These are phyloP conservation scores for Salmo trutta DNA, from an alignment of 2,797 vertebrate genomes.

Conservation along the genomic window DNA sequence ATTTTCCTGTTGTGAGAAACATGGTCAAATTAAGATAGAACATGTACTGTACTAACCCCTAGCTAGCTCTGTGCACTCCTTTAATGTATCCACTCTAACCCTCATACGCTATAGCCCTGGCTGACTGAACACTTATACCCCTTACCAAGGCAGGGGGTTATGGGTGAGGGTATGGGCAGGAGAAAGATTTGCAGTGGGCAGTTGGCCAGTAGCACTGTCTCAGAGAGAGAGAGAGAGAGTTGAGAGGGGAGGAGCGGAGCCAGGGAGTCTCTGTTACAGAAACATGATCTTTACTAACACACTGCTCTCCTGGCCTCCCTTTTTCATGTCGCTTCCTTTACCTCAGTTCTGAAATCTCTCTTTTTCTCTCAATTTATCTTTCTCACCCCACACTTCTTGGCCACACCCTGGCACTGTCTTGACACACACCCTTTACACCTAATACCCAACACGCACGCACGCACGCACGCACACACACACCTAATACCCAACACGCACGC, in stretches of 20 bases:
- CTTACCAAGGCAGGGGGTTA: neutral
- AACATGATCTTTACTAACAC: conserved; percentile 53
- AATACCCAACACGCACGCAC: no score
- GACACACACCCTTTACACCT: conserved; percentile 41
- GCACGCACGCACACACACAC: conserved; percentile 13
- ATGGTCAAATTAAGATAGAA: no score
- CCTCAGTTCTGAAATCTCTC: conserved; percentile 8
- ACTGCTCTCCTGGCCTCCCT: conserved; percentile 20
- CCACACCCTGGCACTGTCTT: conserved; percentile 52
- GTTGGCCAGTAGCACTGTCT: conserved; percentile 52
- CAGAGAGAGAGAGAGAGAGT: conserved; percentile 34
- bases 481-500: conserved; percentile 61
- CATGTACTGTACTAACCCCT: no score
- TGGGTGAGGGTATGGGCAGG: neutral
- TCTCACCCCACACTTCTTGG: conserved; percentile 29
- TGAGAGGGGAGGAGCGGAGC: conserved; percentile 52
- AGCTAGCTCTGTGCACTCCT: no score
- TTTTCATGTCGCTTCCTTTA: conserved; percentile 5
- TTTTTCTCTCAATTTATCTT: conserved; percentile 35
- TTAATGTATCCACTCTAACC: no score
- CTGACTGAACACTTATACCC: conserved; percentile 53
- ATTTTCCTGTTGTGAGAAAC: no score
- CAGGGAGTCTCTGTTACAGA: conserved; percentile 66
- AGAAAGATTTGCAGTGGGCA: conserved; percentile 33
- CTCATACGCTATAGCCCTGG: conserved; percentile 24